These are phyloP conservation scores for Coracias cyanogaster DNA, from an alignment of 2,797 vertebrate species.

Conservation along the genomic window DNA sequence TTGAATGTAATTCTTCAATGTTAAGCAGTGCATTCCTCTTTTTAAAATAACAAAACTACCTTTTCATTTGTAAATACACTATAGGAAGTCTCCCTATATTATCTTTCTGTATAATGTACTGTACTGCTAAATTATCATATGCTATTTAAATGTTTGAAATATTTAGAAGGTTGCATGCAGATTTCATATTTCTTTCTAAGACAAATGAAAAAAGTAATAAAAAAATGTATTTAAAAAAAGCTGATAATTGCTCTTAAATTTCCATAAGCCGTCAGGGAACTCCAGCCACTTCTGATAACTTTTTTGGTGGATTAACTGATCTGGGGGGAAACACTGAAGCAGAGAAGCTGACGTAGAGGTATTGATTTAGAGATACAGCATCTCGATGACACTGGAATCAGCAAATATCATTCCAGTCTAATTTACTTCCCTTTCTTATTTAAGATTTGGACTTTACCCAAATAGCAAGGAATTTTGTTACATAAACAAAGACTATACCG, in stretches of 20 bases:
- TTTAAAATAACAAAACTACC: slow-evolving; percentile 50
- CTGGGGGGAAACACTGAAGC: not conserved
- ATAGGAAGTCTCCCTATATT: slow-evolving; percentile 76
- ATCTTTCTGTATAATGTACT: slow-evolving; percentile 83
- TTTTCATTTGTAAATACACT: slow-evolving; percentile 79
- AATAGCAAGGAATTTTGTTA: not conserved
- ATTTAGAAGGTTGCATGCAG: slow-evolving; percentile 82
- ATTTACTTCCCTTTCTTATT: not conserved
- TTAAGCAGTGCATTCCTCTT: slow-evolving; percentile 66
- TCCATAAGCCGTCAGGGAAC: not conserved
- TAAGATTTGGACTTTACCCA: not conserved
- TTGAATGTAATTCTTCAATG: slow-evolving; percentile 45
- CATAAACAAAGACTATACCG: not conserved
- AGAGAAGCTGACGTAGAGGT: not conserved
- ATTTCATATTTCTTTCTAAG: slow-evolving; percentile 86
- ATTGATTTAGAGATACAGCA: not conserved
- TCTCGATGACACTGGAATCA: not conserved
- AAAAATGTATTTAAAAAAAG: slow-evolving; percentile 77
- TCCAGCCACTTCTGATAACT: not conserved
- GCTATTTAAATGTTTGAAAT: slow-evolving; percentile 87
- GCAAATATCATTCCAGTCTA: not conserved
- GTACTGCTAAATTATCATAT: slow-evolving; percentile 86
- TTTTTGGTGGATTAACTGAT: not conserved
- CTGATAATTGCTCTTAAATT: not conserved
- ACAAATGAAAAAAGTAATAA: slow-evolving; percentile 75